phyloP scores from a whole-genome alignment of 2,888 invertebrate species.

The Scaptomyza reducta region DNA sequence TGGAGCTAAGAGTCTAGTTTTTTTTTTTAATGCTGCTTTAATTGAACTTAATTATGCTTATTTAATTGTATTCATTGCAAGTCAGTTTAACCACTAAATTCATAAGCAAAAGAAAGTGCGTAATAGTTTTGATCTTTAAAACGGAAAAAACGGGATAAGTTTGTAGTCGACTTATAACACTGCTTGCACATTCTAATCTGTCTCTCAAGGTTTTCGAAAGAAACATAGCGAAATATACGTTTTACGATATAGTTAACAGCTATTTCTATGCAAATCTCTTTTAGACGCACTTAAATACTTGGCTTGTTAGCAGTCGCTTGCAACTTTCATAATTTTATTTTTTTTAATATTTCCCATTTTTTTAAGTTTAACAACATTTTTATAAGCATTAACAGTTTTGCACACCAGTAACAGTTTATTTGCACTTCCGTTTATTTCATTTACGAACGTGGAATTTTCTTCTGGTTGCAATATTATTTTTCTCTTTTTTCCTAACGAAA shows the following conservation, averaged over 20 bases:
- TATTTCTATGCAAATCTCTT: constrained; percentile 51
- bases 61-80: neutral
- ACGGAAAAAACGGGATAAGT: neutral
- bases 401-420: constrained; percentile 32
- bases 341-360: neutral
- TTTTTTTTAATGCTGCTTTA: neutral
- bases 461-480: constrained; percentile 15
- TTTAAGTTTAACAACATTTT: constrained; percentile 5
- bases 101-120: neutral
- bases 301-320: constrained; percentile 2
- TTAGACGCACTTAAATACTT: constrained; percentile 15
- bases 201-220: neutral
- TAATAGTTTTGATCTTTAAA: too few relatives aligned
- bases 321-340: constrained; percentile 44
- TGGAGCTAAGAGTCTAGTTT: neutral
- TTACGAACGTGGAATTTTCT: constrained; percentile 26
- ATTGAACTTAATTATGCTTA: neutral
- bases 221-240: constrained; percentile 6
- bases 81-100: neutral
- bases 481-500: constrained; percentile 6
- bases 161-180: neutral
- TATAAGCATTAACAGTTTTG: constrained; percentile 12
- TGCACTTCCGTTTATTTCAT: constrained; percentile 48
- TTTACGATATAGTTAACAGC: constrained; percentile 5
- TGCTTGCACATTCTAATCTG: neutral